Evolutionary conservation across 2,113 vertebrate genomes (phyloP).

Genomic region (Glareola pratincola): DNA sequence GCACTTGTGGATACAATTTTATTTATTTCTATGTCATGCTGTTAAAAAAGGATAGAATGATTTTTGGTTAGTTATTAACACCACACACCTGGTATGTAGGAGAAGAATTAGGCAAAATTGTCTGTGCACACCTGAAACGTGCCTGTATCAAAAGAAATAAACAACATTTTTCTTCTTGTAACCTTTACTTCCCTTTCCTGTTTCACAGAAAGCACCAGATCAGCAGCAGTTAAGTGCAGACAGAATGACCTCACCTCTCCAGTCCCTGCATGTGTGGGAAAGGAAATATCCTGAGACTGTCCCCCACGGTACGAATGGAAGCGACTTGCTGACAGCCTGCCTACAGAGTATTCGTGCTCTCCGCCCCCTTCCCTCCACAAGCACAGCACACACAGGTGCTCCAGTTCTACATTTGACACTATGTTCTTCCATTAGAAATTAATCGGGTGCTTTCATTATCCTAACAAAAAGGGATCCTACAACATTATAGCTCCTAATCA

Average conservation of each 20-base stretch:
- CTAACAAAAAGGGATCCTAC: background rate
- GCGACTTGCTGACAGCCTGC: background rate
- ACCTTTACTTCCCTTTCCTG: background rate
- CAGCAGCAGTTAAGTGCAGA: background rate
- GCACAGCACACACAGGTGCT: background rate
- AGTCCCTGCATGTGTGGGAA: background rate
- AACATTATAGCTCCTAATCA: background rate
- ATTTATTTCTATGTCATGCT: constrained; percentile 96
- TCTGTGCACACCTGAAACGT: background rate
- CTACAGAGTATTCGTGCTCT: background rate
- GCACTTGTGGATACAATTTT: constrained; percentile 89
- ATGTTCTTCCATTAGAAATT: background rate
- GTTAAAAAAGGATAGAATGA: constrained; percentile 70
- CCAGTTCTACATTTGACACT: background rate
- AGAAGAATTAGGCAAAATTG: background rate
- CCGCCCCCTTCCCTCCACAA: background rate
- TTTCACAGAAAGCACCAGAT: background rate
- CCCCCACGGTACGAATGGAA: fast-evolving
- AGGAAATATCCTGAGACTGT: background rate
- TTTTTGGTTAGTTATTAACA: constrained; percentile 25
- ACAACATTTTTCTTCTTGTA: background rate
- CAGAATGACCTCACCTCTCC: background rate
- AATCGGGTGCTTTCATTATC: background rate
- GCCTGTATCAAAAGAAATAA: constrained; percentile 35
- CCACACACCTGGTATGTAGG: constrained; percentile 18